These are phyloP conservation scores for Nautilus pompilius DNA, from an alignment of 1,140 invertebrate genomes.

Conservation along the genomic window DNA sequence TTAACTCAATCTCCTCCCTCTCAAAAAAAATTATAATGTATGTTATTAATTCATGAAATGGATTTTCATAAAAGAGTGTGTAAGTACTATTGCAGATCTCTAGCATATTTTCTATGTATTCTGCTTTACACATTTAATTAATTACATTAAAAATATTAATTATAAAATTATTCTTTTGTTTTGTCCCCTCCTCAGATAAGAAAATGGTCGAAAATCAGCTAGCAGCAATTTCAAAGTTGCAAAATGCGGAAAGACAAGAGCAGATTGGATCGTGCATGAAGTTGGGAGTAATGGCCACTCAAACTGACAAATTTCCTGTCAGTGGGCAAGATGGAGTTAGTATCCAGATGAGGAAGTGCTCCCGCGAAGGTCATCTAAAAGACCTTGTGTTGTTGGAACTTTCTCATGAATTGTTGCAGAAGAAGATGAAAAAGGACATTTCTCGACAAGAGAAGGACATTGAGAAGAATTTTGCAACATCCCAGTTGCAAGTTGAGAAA, in stretches of 20 bases:
- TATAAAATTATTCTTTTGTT: neutral
- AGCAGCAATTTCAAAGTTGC: too few relatives aligned
- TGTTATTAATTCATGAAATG: too few relatives aligned
- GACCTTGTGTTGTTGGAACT: conserved; percentile 8
- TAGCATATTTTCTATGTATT: neutral
- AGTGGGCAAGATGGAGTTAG: conserved; percentile 17
- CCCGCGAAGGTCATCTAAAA: conserved; percentile 24
- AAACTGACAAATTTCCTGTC: conserved; percentile 10
- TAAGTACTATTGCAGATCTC: too few relatives aligned
- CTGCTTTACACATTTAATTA: too few relatives aligned
- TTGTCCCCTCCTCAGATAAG: neutral
- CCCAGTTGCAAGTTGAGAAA: conserved; percentile 21
- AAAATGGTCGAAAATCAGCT: neutral
- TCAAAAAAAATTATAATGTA: too few relatives aligned
- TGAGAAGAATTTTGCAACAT: conserved; percentile 27
- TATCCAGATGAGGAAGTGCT: conserved; percentile 18
- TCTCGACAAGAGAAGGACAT: conserved; percentile 26
- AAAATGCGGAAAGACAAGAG: too few relatives aligned
- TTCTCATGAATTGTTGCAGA: conserved; percentile 2
- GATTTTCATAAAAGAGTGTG: too few relatives aligned
- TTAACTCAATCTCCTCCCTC: too few relatives aligned
- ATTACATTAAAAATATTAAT: neutral
- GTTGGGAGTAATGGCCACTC: too few relatives aligned
- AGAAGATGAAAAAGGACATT: conserved; percentile 23
- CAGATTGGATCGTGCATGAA: too few relatives aligned